Evolutionary conservation across 2,113 vertebrate genomes (phyloP).

Genomic region (Notothenia rossii): DNA sequence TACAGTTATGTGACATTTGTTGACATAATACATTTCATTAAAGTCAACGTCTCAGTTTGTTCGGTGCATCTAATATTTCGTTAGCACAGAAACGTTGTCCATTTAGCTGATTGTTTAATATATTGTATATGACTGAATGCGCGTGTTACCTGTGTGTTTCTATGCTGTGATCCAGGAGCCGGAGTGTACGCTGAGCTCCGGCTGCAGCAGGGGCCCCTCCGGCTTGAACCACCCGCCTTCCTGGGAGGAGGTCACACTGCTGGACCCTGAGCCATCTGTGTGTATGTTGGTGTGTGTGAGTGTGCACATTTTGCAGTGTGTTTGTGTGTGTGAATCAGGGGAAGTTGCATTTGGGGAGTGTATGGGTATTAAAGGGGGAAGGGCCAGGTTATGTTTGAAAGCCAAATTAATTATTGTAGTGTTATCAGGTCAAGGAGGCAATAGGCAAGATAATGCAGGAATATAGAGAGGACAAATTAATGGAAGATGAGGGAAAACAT

Average conservation of each 20-base stretch:
- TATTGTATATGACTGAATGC: background rate
- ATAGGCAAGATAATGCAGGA: background rate
- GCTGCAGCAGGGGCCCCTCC: conserved; percentile 79
- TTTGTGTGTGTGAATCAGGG: background rate
- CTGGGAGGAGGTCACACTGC: conserved; percentile 73
- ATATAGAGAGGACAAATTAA: background rate
- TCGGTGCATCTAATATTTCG: background rate
- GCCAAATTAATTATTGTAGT: background rate
- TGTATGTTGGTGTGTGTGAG: conserved; percentile 1
- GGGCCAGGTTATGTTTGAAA: background rate
- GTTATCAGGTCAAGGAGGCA: background rate
- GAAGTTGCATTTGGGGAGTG: conserved; percentile 7
- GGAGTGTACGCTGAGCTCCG: conserved; percentile 83
- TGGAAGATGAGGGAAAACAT: background rate
- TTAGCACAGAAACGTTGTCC: background rate
- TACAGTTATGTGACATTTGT: too few relatives aligned
- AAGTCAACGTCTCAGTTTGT: too few relatives aligned
- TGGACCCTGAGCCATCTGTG: conserved; percentile 60
- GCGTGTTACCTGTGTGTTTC: conserved; percentile 70
- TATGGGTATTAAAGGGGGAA: conserved; percentile 17
- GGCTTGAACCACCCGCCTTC: conserved; percentile 80
- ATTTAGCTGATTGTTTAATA: background rate
- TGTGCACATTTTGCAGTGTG: conserved; percentile 1
- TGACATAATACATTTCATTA: too few relatives aligned
- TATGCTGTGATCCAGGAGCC: conserved; percentile 84